Conservation (phyloP, 2,113 vertebrate species). For the Dromaius novaehollandiae region DNA sequence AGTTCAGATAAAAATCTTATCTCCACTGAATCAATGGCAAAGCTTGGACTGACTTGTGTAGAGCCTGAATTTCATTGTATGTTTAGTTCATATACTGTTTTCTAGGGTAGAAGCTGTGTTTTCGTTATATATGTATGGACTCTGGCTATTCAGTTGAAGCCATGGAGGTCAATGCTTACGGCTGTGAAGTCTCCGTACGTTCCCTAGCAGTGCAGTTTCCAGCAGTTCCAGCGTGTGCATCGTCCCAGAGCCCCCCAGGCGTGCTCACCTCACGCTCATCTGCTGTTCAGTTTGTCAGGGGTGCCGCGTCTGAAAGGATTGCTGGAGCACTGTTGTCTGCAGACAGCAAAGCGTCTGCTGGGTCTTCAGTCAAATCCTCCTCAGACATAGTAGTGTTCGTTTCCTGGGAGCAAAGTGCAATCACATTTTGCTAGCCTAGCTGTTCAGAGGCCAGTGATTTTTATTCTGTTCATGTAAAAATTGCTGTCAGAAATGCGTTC, state of each 20-base stretch:
- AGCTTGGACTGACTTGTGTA: background rate
- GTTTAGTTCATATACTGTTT: background rate
- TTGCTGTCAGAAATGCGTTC: background rate
- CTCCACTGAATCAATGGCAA: background rate
- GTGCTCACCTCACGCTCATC: background rate
- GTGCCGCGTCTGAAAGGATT: no score
- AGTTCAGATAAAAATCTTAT: background rate
- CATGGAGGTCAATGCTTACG: background rate
- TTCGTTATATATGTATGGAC: accelerated
- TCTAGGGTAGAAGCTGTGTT: background rate
- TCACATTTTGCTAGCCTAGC: background rate
- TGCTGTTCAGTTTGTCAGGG: background rate
- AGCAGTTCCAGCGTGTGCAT: accelerated
- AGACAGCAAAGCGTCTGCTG: background rate
- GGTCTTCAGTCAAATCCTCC: background rate
- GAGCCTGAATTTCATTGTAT: background rate
- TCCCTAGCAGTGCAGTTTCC: accelerated
- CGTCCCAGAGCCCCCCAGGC: background rate
- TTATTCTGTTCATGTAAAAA: background rate
- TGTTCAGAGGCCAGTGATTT: background rate
- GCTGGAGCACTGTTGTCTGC: accelerated
- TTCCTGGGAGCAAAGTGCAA: background rate
- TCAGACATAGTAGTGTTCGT: background rate
- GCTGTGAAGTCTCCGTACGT: no score
- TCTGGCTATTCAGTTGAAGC: background rate